A percentile compares a stretch with the other conserved stretches of the same genome.
These are phyloP conservation scores for Cancer borealis DNA, from an alignment of 2,888 invertebrate species.

Conservation along the genomic window DNA sequence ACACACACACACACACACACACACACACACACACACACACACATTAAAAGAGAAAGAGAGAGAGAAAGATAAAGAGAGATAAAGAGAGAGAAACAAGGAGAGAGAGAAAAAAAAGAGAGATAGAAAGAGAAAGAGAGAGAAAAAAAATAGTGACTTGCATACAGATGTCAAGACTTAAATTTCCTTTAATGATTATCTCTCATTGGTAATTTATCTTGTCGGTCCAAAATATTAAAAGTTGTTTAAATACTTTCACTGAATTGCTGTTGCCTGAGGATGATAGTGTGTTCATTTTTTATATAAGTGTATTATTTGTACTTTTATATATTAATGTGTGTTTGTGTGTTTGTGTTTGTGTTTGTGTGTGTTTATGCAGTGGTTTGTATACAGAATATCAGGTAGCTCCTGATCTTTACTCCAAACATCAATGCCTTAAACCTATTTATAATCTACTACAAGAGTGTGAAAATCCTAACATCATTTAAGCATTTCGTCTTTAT, in stretches of 20 bases:
- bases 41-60: neutral
- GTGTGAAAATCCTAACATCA: no score
- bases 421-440: no score
- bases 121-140: no score
- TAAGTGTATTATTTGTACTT: neutral
- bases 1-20: constrained; percentile 49
- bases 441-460: no score
- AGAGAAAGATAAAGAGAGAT: neutral
- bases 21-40: neutral
- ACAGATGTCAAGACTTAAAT: constrained; percentile 1
- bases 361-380: neutral
- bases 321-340: neutral
- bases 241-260: neutral
- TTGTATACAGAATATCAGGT: neutral
- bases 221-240: no score
- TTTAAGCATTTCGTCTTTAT: no score
- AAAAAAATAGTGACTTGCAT: neutral
- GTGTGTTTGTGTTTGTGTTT: constrained; percentile 31
- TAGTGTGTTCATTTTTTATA: neutral
- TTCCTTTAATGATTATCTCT: neutral
- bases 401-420: no score
- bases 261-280: neutral
- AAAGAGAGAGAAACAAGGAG: neutral
- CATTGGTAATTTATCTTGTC: neutral
- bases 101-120: neutral